Conservation (phyloP, 2,888 invertebrate species). For the Eristalis pertinax region DNA sequence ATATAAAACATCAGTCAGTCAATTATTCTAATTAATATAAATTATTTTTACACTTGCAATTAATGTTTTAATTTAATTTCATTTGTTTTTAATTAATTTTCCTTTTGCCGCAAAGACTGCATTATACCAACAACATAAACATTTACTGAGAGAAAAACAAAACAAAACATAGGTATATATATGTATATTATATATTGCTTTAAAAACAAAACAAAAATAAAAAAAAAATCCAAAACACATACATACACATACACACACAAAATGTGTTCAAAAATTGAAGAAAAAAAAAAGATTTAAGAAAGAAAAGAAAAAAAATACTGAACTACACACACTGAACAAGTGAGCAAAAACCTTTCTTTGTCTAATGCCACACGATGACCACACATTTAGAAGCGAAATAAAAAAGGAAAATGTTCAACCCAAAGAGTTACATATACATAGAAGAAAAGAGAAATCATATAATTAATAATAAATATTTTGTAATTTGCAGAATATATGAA, state of each 20-base stretch:
- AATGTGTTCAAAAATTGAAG: constrained; percentile 33
- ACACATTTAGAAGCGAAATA: constrained; percentile 27
- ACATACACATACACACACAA: constrained; percentile 52
- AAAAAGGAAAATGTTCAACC: neutral
- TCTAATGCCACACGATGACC: constrained; percentile 31
- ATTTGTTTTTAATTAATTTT: constrained; percentile 65
- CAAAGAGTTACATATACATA: neutral
- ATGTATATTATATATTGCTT: constrained; percentile 41
- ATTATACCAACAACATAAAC: constrained; percentile 78
- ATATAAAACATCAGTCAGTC: constrained; percentile 63
- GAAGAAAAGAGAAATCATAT: neutral
- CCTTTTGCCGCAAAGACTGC: constrained; percentile 81
- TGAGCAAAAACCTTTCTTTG: constrained; percentile 12
- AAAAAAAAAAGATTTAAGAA: neutral
- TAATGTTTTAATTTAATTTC: constrained; percentile 48
- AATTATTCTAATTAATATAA: constrained; percentile 69
- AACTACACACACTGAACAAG: constrained; percentile 34
- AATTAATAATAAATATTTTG: constrained; percentile 62
- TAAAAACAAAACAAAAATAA: constrained; percentile 14
- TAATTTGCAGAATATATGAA: constrained; percentile 68
- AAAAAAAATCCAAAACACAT: constrained; percentile 24
- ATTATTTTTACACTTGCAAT: constrained; percentile 63
- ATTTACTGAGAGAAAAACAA: constrained; percentile 41
- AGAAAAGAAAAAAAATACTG: constrained; percentile 18
- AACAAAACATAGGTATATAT: constrained; percentile 20